Conservation (phyloP, 2,113 vertebrate species). For the Callorhinus ursinus region DNA sequence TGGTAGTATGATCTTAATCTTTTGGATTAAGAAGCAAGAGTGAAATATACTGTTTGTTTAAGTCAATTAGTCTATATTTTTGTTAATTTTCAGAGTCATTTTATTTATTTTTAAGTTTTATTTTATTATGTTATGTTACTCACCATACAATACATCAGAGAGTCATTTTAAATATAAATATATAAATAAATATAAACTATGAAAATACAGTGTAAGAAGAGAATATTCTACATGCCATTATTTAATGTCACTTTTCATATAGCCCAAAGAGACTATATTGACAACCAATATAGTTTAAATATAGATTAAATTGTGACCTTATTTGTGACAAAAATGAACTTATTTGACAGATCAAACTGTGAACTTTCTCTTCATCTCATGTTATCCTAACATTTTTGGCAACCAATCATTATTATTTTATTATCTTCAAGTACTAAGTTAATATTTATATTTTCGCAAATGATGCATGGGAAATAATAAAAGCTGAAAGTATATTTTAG, state of each 20-base stretch:
- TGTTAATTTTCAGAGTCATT: background rate
- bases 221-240: background rate
- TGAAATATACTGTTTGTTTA: background rate
- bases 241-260: background rate
- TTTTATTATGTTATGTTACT: too few relatives aligned
- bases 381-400: background rate
- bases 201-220: background rate
- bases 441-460: constrained; percentile 24
- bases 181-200: background rate
- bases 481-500: background rate
- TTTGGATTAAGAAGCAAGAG: background rate
- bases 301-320: background rate
- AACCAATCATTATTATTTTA: constrained; percentile 3
- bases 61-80: background rate
- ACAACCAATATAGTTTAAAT: background rate
- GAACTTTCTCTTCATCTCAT: background rate
- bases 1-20: background rate
- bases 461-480: background rate
- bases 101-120: background rate
- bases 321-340: background rate
- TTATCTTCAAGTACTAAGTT: background rate
- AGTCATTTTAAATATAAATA: background rate
- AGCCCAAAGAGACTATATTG: background rate
- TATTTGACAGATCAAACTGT: background rate
- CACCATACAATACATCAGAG: background rate